phyloP scores from a whole-genome alignment of 2,888 invertebrate species.

The Timema cristinae region DNA sequence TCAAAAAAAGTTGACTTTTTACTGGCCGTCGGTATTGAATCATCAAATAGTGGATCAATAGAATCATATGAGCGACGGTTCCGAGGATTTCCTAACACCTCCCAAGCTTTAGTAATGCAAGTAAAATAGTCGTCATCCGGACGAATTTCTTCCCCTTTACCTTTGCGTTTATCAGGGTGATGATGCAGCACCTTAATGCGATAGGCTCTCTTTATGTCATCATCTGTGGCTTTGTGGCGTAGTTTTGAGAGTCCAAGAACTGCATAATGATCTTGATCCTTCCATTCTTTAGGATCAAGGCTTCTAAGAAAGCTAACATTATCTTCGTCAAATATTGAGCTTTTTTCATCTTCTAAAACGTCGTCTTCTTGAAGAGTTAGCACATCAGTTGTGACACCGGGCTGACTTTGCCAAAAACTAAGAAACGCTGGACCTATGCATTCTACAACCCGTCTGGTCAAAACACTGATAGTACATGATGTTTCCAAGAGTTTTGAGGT shows the following conservation, averaged over 20 bases:
- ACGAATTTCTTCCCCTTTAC: constrained; percentile 79
- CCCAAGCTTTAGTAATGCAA: constrained; percentile 97
- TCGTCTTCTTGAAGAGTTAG: constrained; percentile 21
- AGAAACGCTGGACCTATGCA: constrained; percentile 27
- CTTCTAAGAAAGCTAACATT: constrained; percentile 80
- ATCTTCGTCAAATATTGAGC: constrained; percentile 49
- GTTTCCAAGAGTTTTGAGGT: not conserved
- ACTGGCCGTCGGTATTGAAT: constrained; percentile 72
- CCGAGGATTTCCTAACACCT: constrained; percentile 74
- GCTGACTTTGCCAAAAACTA: constrained; percentile 26
- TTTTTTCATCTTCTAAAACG: constrained; percentile 27
- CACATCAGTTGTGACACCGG: constrained; percentile 16
- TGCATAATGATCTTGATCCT: constrained; percentile 95
- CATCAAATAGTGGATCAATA: constrained; percentile 92
- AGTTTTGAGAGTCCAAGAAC: constrained; percentile 85
- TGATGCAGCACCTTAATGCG: constrained; percentile 85
- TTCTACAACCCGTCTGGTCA: constrained; percentile 24
- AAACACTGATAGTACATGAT: not conserved
- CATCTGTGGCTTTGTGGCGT: constrained; percentile 82
- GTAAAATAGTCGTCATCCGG: constrained; percentile 96
- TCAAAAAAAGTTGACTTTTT: constrained; percentile 75
- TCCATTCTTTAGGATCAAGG: constrained; percentile 95
- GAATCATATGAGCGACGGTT: constrained; percentile 93
- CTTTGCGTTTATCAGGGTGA: constrained; percentile 97
- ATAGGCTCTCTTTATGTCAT: constrained; percentile 89